A percentile compares a stretch with the other conserved stretches of the same genome.
Evolutionary conservation across 2,797 vertebrate genomes (phyloP).

Genomic region (Schizopygopsis malacanthus): DNA sequence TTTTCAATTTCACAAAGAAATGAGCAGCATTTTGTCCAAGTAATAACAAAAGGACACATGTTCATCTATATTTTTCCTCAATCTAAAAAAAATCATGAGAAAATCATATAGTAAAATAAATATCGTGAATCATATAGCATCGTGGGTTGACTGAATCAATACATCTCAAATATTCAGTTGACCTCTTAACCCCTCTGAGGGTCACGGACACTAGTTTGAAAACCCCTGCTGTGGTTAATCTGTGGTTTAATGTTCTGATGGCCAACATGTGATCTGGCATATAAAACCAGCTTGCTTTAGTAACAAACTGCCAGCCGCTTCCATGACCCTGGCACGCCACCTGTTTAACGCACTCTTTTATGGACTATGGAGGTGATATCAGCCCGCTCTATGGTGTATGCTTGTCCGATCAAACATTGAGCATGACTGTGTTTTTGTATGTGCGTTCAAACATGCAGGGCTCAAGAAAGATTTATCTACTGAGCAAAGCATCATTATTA

Average conservation of each 20-base stretch:
- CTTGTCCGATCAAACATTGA: slow-evolving; percentile 22
- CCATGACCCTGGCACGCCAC: slow-evolving; percentile 20
- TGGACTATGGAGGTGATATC: slow-evolving; percentile 35
- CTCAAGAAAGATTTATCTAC: slow-evolving; percentile 47
- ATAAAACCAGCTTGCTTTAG: slow-evolving; percentile 46
- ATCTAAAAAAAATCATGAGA: neutral
- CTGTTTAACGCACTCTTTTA: slow-evolving; percentile 49
- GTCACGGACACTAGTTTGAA: neutral
- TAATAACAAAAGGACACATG: neutral
- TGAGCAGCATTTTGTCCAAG: neutral
- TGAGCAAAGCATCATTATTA: slow-evolving; percentile 44
- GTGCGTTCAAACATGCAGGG: slow-evolving; percentile 15
- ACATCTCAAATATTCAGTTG: neutral
- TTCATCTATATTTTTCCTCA: neutral
- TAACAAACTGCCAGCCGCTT: neutral
- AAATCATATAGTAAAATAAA: neutral
- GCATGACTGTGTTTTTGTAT: neutral
- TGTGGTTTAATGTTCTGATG: slow-evolving; percentile 18
- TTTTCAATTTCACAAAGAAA: neutral
- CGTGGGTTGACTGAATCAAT: neutral
- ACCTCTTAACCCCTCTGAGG: neutral
- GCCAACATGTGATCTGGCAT: slow-evolving; percentile 14
- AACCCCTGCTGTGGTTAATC: neutral
- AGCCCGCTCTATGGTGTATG: neutral
- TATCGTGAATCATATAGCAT: neutral